Evolutionary conservation across 2,888 invertebrate genomes (phyloP), one percentile per base, ranked within the genome.

Genomic region (Sinohyriopsis cumingii): DNA sequence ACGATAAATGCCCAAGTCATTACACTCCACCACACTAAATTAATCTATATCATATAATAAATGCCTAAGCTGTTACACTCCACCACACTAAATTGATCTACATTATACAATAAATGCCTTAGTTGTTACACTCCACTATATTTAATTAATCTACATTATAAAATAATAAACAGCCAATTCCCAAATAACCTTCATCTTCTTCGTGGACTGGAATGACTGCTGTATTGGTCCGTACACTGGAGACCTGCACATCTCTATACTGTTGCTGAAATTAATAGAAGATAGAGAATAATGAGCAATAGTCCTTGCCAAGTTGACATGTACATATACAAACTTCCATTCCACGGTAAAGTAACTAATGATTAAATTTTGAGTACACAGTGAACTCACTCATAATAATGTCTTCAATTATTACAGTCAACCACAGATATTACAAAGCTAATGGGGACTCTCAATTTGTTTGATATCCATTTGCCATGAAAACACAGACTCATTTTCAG

Each of bases 161-260:
- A 20, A 22, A 22, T n/a, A 7, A 22, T 0, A 57, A 57, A 57
- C 20, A 28, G 9, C 7, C 3, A 12, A 61, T 22, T 18, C 56
- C 12, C 15, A 24, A 55, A 81, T 79, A 87, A 92, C 93, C 93
- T 87, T 94, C 94, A 82, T 94, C 94, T 25, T 93, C 93, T 83
- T 93, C 93, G 85, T 93, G 93, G 6, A 93, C 91, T 79, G 82
- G 82, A 59, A 93, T 90, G 9, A 92, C 90, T 78, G 92, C 91
- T 20, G 91, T 89, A 75, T 91, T 90, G 76, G 91, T 92, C 81
- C 92, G 91, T 65, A 92, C 90, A 73, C 92, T 90, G 73, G 91
- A 92, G 45, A 91, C 89, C 69, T 93, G 89, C 19, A 92, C 91
- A 76, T 93, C 92, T 78, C 92, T 92, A 76, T 93, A 91, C 84